Evolutionary conservation across 2,888 invertebrate genomes (phyloP).

Genomic region (Eutolmus rufibarbis): DNA sequence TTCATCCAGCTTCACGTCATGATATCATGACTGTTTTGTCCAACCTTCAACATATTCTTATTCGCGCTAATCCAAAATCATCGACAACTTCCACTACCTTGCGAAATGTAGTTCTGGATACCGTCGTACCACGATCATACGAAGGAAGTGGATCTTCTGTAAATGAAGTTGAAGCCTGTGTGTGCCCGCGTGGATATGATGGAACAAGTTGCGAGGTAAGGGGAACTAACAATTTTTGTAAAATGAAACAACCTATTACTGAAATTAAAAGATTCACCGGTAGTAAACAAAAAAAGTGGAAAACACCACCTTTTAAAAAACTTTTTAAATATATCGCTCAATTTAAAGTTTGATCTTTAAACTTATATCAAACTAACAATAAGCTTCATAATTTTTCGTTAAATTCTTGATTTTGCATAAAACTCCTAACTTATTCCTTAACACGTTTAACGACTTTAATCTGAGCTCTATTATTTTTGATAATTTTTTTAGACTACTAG

Average conservation of each 20-base stretch:
- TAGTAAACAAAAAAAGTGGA: too few relatives aligned
- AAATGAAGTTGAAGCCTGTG: conserved; percentile 83
- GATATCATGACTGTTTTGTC: conserved; percentile 87
- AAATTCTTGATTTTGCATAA: too few relatives aligned
- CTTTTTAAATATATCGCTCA: too few relatives aligned
- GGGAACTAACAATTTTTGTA: conserved; percentile 5
- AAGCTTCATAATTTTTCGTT: too few relatives aligned
- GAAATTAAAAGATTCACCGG: too few relatives aligned
- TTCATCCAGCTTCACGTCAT: conserved; percentile 72
- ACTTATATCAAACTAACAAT: too few relatives aligned
- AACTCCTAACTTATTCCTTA: too few relatives aligned
- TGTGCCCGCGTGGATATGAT: conserved; percentile 80
- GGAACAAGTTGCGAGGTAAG: conserved; percentile 83
- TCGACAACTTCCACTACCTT: conserved; percentile 67
- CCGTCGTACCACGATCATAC: conserved; percentile 65
- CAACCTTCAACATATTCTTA: conserved; percentile 80
- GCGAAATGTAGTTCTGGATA: conserved; percentile 86
- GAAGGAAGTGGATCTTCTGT: conserved; percentile 71
- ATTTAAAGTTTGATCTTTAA: too few relatives aligned
- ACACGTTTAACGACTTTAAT: too few relatives aligned
- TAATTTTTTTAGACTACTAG: too few relatives aligned
- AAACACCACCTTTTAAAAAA: too few relatives aligned
- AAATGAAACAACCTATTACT: background rate
- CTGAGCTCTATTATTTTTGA: too few relatives aligned
- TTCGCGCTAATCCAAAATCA: conserved; percentile 79